Evolutionary conservation across 2,113 vertebrate species (phyloP), one percentile per base, ranked within the genome.

Genomic region (Procavia capensis): DNA sequence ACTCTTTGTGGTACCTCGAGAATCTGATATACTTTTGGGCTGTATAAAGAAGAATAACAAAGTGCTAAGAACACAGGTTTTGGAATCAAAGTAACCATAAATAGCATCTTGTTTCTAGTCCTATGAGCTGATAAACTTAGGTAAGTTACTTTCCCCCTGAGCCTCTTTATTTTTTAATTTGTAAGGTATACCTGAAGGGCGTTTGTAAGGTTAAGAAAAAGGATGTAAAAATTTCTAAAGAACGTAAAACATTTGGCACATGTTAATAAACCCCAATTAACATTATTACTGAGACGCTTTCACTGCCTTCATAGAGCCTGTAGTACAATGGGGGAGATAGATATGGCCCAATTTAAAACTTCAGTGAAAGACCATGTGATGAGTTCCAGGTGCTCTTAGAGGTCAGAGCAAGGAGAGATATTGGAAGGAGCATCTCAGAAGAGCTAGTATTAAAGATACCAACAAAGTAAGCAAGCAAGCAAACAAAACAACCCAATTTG

Each of bases 181-280:
- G 0, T 57, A 61, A 90, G 54, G 2, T 29, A 68, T 68, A 79
- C 16, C 36, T 31, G 57, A 79, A 80, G 20, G 34, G n/a, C 54
- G 25, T 94, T 94, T 94, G 64, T 43, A 19, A 88, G 80, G 9
- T 45, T 64, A 80, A 94, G 64, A 80, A 91, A 50, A n/a, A n/a
- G n/a, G n/a, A n/a, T n/a, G n/a, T n/a, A n/a, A n/a, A n/a, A n/a
- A n/a, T n/a, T n/a, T n/a, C 22, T 78, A 57, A 90, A 70, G 17
- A 75, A 17, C 50, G 2, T 36, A 70, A 93, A 64, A 25, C 45
- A 50, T 75, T 70, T 85, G 78, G 19, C 59, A 72, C 10, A 57
- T 11, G 54, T 61, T 61, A 79, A 47, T 82, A 75, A 13, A 66
- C 94, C 82, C 85, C 66, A 78, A 27, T 83, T 85, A 68, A 11